Evolutionary conservation across 2,888 invertebrate species (phyloP), one percentile per base, ranked within the genome.

Genomic region (Petrolisthes manimaculis): DNA sequence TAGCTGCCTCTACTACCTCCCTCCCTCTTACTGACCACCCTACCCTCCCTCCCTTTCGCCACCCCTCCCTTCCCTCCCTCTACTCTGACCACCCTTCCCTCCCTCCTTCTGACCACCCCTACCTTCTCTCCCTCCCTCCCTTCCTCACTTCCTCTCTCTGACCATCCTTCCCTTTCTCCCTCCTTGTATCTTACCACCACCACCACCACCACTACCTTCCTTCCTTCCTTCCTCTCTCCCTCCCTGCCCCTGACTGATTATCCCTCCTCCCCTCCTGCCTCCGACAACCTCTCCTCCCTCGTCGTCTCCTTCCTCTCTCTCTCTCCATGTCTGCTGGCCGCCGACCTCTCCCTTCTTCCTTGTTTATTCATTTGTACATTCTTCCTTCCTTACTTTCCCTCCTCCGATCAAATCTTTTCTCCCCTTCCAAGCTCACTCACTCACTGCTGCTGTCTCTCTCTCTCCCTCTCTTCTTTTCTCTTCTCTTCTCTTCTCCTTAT

Each of bases 1-100:
- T 77, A 0, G 18, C 14, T 18, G 24, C 51, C 74, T 54, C 69
- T 61, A 54, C 67, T 24, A 54, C 54, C 18, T 24, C 51, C 78
- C 61, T 79, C 53, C n/a, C 71, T 53, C 69, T 79, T 69, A 67
- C 85, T 74, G 37, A 21, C 55, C 54, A 21, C 55, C 74, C 78
- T 69, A 21, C n/a, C 81, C 79, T 54, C 86, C 24, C 71, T 71
- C 24, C 61, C 78, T 61, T 67, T 61, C 61, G 61, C 56, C 75
- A n/a, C 24, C n/a, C 18, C 74, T 75, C 55, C 37, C 54, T 2
- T 71, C 54, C 51, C 12, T 67, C 51, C 12, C 79, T 12, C 51
- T 5, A 14, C n/a, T 51, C 53, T 53, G n/a, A 18, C 67, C n/a
- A 54, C 6, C 54, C 0, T 4, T 8, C 21, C 53, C 18, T 79